These are phyloP conservation scores for Serripes groenlandicus DNA, from an alignment of 2,888 invertebrate genomes.

Conservation along the genomic window DNA sequence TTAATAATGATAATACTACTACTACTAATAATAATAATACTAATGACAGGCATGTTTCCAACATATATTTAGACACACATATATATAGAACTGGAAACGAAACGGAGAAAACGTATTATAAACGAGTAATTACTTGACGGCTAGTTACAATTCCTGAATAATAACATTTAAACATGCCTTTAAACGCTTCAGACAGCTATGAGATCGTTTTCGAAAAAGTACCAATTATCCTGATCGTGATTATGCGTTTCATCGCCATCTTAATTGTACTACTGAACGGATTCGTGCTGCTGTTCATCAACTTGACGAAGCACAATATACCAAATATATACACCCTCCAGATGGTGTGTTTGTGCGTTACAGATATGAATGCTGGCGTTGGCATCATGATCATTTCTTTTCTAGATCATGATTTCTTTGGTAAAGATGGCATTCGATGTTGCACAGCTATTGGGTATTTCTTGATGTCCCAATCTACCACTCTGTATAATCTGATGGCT, in stretches of 20 bases:
- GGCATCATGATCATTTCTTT: background rate
- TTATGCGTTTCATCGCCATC: background rate
- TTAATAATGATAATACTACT: no score
- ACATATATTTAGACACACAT: no score
- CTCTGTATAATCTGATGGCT: slow-evolving; percentile 14
- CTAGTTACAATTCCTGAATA: no score
- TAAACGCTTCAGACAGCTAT: no score
- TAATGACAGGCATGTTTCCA: no score
- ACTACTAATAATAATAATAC: no score
- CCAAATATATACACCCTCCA: slow-evolving; percentile 6
- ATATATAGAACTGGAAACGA: no score
- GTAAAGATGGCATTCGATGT: background rate
- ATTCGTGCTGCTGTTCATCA: background rate
- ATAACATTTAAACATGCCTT: no score
- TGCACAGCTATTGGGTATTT: slow-evolving; percentile 3
- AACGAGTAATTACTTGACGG: no score
- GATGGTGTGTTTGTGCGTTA: slow-evolving; percentile 3
- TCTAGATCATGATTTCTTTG: background rate
- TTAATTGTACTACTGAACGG: background rate
- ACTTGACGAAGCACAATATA: background rate
- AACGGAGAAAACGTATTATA: no score
- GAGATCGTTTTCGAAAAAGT: slow-evolving; percentile 18
- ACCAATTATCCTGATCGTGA: background rate
- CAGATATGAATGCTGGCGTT: slow-evolving; percentile 5
- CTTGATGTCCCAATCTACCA: slow-evolving; percentile 2